Percentiles rank a stretch among this genome's conserved stretches.
Evolutionary conservation across 1,140 invertebrate genomes (phyloP).

Genomic region (Drepana arcuata): DNA sequence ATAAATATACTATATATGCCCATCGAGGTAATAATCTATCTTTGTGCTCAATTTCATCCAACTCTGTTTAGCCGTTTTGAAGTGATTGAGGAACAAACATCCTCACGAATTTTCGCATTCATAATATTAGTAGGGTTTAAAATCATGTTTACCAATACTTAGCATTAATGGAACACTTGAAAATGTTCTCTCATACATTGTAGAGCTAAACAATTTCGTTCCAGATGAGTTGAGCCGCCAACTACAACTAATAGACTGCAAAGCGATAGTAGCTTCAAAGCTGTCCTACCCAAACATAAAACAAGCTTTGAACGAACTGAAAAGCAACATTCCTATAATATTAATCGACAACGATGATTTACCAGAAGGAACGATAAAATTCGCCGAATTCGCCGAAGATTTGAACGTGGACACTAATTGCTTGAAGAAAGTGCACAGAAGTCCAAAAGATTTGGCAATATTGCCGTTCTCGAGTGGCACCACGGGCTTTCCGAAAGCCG

Average conservation of each 20-base stretch:
- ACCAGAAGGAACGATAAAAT: slow-evolving; percentile 74
- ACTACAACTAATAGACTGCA: slow-evolving; percentile 76
- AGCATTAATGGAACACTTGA: no score
- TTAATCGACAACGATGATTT: slow-evolving; percentile 57
- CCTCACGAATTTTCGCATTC: no score
- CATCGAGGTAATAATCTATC: no score
- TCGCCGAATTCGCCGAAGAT: slow-evolving; percentile 72
- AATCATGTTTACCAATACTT: no score
- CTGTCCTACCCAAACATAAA: slow-evolving; percentile 62
- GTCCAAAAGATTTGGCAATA: slow-evolving; percentile 69
- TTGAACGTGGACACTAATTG: slow-evolving; percentile 60
- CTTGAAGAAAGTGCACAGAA: slow-evolving; percentile 53
- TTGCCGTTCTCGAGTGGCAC: slow-evolving; percentile 87
- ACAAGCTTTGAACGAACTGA: slow-evolving; percentile 55
- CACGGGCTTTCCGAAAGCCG: slow-evolving; percentile 91
- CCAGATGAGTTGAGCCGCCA: slow-evolving; percentile 86
- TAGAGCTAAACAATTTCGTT: no score
- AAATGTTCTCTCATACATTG: no score
- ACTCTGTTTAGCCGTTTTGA: no score
- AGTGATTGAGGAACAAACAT: no score
- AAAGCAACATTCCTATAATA: slow-evolving; percentile 72
- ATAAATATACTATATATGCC: no score
- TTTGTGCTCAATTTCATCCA: no score
- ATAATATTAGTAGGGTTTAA: no score
- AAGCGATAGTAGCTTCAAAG: slow-evolving; percentile 78